A percentile compares a stretch with the other conserved stretches of the same genome.
Evolutionary conservation across 2,888 invertebrate genomes (phyloP).

Genomic region (Mythimna albipuncta): DNA sequence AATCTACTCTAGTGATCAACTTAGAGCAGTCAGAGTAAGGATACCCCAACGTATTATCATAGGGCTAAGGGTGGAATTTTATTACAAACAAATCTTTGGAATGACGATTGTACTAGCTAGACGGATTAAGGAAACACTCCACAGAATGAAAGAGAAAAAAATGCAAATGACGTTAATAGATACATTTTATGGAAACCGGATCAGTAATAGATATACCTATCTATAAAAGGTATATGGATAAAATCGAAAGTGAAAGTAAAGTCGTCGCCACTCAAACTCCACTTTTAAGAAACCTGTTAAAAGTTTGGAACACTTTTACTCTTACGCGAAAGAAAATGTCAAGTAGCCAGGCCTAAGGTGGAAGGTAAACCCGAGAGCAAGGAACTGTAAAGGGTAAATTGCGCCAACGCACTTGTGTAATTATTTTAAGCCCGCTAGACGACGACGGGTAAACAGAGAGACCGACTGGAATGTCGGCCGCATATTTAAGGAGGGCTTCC

Average conservation of each 20-base stretch:
- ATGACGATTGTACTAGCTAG: neutral
- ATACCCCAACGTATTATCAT: conserved; percentile 69
- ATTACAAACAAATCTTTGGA: neutral
- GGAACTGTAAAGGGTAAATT: conserved; percentile 79
- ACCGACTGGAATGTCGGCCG: conserved; percentile 81
- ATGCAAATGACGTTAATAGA: conserved; percentile 38
- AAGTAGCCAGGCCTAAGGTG: conserved; percentile 68
- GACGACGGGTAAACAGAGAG: conserved; percentile 81
- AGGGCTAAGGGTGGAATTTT: conserved; percentile 55
- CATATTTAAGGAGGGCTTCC: conserved; percentile 71
- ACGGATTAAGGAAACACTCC: neutral
- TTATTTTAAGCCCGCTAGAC: conserved; percentile 88
- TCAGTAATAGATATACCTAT: conserved; percentile 33
- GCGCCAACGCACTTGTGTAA: conserved; percentile 85
- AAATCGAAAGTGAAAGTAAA: conserved; percentile 81
- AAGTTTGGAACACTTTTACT: conserved; percentile 75
- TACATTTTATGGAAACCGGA: conserved; percentile 47
- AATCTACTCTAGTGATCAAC: conserved; percentile 87
- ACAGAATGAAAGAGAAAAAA: conserved; percentile 47
- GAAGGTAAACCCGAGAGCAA: conserved; percentile 71
- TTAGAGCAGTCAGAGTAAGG: conserved; percentile 75
- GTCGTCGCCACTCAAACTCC: conserved; percentile 65
- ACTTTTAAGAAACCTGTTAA: conserved; percentile 77
- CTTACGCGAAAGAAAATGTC: conserved; percentile 67
- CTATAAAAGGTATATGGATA: conserved; percentile 46